phyloP scores from a whole-genome alignment of 2,113 vertebrate genomes.

The Willisornis vidua region DNA sequence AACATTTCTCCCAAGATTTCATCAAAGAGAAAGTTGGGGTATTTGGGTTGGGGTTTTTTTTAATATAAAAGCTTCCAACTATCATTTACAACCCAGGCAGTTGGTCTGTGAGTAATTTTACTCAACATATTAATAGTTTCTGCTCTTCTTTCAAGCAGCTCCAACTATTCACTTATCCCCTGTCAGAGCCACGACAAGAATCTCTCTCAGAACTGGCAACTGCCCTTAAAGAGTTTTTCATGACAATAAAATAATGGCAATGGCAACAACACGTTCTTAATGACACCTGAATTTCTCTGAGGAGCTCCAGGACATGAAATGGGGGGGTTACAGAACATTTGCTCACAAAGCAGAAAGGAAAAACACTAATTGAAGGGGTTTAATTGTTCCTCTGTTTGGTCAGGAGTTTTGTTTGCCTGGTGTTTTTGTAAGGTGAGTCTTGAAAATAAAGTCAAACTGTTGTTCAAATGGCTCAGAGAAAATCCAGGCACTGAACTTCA shows the following conservation, averaged over 20 bases:
- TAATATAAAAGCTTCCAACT: background rate
- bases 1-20: background rate
- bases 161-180: conserved; percentile 2
- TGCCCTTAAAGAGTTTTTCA: background rate
- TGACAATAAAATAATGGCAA: background rate
- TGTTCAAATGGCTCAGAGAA: background rate
- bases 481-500: background rate
- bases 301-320: background rate
- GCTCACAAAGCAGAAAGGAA: background rate
- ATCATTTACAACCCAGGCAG: background rate
- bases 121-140: background rate
- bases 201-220: background rate
- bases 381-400: background rate
- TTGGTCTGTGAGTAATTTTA: background rate
- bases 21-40: background rate
- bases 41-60: background rate
- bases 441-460: background rate
- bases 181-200: background rate
- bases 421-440: background rate
- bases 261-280: background rate
- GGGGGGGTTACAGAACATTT: background rate
- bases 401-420: background rate
- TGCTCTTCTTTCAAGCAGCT: conserved; percentile 8
- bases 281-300: background rate
- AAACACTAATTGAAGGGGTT: background rate